These are phyloP conservation scores for Manduca sexta DNA, from an alignment of 1,140 invertebrate genomes.

Conservation along the genomic window DNA sequence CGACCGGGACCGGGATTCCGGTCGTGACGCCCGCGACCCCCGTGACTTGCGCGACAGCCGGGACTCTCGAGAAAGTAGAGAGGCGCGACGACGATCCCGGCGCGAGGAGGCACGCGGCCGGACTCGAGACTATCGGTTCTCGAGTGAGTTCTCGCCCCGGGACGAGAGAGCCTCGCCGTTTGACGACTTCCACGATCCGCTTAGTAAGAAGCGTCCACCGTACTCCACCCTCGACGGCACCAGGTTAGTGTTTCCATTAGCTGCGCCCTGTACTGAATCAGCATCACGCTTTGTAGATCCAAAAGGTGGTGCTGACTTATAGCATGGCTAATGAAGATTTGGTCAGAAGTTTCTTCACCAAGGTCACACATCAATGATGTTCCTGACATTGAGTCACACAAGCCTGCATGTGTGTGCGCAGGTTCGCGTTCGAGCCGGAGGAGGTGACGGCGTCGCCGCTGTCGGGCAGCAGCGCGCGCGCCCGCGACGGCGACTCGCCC, in stretches of 20 bases:
- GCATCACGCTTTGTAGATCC: too few relatives aligned
- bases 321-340: too few relatives aligned
- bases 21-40: neutral
- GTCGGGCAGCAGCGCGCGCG: slow-evolving; percentile 40
- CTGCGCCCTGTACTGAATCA: neutral
- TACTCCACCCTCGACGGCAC: slow-evolving; percentile 57
- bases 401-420: too few relatives aligned
- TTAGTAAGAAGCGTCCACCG: slow-evolving; percentile 51
- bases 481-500: slow-evolving; percentile 44
- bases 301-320: too few relatives aligned
- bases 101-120: slow-evolving; percentile 40
- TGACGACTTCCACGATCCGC: slow-evolving; percentile 77
- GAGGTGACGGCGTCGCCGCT: slow-evolving; percentile 49
- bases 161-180: slow-evolving; percentile 77
- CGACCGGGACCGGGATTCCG: slow-evolving; percentile 24
- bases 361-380: too few relatives aligned
- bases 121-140: slow-evolving; percentile 71
- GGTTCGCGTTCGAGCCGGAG: slow-evolving; percentile 29
- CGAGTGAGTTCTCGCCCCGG: slow-evolving; percentile 74
- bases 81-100: slow-evolving; percentile 26
- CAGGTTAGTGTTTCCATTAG: slow-evolving; percentile 25
- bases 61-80: slow-evolving; percentile 7
- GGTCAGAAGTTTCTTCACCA: too few relatives aligned
- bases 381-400: too few relatives aligned
- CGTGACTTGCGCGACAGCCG: slow-evolving; percentile 14